Conservation (phyloP, 2,113 vertebrate species). For the Sakesphorus luctuosus region DNA sequence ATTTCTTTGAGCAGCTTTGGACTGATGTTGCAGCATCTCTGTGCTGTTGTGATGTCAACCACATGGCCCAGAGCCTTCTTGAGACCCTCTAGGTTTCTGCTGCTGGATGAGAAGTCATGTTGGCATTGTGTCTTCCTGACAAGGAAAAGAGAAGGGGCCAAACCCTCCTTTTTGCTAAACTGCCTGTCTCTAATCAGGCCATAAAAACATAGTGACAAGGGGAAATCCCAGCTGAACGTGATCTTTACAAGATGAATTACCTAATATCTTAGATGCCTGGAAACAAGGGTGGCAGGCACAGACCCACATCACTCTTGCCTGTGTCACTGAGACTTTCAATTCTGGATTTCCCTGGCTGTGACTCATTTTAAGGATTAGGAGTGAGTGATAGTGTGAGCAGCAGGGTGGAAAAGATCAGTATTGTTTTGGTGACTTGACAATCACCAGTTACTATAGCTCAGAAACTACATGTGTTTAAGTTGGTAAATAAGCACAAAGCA, state of each 20-base stretch:
- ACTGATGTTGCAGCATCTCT: accelerated
- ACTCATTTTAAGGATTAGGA: neutral
- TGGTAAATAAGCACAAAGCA: neutral
- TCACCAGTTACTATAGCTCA: neutral
- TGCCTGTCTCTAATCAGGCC: neutral
- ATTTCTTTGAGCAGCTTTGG: neutral
- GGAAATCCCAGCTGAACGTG: neutral
- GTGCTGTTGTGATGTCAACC: neutral
- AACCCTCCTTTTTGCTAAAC: neutral
- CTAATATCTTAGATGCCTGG: neutral
- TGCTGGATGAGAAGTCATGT: accelerated
- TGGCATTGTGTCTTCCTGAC: neutral
- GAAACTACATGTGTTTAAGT: neutral
- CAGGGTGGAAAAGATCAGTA: neutral
- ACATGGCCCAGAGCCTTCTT: neutral
- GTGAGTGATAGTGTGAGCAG: neutral
- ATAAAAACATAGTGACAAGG: neutral
- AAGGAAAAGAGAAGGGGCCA: neutral
- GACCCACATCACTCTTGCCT: neutral
- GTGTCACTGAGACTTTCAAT: neutral
- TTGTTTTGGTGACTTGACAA: neutral
- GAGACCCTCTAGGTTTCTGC: neutral
- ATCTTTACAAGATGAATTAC: neutral
- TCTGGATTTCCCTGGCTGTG: neutral
- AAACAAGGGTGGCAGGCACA: neutral